A percentile compares a stretch with the other conserved stretches of the same genome.
Conservation (phyloP, 2,113 vertebrate species). For the Megalops atlanticus region DNA sequence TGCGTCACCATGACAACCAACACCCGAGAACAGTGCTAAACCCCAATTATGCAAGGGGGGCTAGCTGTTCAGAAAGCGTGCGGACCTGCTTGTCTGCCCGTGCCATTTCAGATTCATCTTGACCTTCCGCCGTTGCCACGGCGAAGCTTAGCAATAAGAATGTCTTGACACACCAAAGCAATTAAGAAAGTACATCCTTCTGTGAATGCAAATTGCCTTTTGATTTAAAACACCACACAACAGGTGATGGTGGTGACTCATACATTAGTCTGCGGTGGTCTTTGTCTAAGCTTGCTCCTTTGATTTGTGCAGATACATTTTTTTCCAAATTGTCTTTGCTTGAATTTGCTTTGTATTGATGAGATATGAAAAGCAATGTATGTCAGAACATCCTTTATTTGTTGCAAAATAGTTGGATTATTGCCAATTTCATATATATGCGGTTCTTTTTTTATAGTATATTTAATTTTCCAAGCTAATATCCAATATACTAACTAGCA, state of each 20-base stretch:
- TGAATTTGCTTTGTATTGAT: neutral
- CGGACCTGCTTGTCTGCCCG: neutral
- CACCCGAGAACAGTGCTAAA: conserved; percentile 10
- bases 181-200: neutral
- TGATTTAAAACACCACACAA: neutral
- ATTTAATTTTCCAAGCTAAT: too few relatives aligned
- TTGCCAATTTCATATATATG: too few relatives aligned
- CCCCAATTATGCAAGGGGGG: conserved; percentile 25
- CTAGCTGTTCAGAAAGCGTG: neutral
- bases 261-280: neutral
- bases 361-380: too few relatives aligned
- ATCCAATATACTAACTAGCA: too few relatives aligned
- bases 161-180: conserved; percentile 21
- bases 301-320: neutral
- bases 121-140: conserved; percentile 29
- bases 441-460: too few relatives aligned
- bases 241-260: neutral
- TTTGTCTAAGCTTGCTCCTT: too few relatives aligned
- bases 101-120: conserved; percentile 11
- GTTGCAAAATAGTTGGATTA: too few relatives aligned
- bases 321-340: neutral
- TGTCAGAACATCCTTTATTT: too few relatives aligned
- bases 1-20: conserved; percentile 21
- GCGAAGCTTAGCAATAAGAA: conserved; percentile 23
- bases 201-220: conserved; percentile 4